A percentile compares a stretch with the other conserved stretches of the same genome.
Evolutionary conservation across 2,797 vertebrate species (phyloP).

Genomic region (Pseudochaenichthys georgianus): DNA sequence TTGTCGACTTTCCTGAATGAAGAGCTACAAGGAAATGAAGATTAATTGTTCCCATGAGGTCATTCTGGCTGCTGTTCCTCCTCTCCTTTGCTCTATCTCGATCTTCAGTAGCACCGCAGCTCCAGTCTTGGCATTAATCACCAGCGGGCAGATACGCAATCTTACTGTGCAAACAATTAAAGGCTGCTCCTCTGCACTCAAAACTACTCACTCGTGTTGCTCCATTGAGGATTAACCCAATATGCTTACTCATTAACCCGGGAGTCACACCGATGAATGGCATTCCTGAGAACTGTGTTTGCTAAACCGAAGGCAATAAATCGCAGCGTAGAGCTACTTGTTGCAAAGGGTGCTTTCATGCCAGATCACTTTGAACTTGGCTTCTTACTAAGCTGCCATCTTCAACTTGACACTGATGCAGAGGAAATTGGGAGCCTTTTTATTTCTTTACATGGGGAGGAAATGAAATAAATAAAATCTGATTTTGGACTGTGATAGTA

Average conservation of each 20-base stretch:
- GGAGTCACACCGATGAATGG: constrained; percentile 54
- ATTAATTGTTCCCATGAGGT: constrained; percentile 50
- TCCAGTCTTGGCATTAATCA: constrained; percentile 68
- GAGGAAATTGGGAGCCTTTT: not conserved
- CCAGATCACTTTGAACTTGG: constrained; percentile 57
- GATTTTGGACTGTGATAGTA: not conserved
- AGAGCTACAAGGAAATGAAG: constrained; percentile 25
- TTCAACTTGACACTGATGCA: constrained; percentile 21
- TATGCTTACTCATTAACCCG: constrained; percentile 73
- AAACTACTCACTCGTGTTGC: constrained; percentile 68
- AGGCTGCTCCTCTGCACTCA: constrained; percentile 72
- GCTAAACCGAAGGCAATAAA: constrained; percentile 57
- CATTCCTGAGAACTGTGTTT: constrained; percentile 67
- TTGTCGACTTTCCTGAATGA: constrained; percentile 14
- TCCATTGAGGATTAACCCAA: constrained; percentile 70
- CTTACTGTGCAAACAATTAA: constrained; percentile 82
- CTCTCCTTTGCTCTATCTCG: constrained; percentile 13
- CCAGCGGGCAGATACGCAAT: constrained; percentile 70
- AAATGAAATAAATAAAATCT: not conserved
- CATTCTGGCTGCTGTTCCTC: constrained; percentile 42
- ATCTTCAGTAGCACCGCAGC: constrained; percentile 58
- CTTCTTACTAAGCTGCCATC: not conserved
- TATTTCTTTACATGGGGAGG: not conserved
- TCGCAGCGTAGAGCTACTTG: constrained; percentile 39
- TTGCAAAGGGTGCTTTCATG: constrained; percentile 8